A percentile compares a stretch with the other conserved stretches of the same genome.
These are phyloP conservation scores for Drosophila burlai DNA, from an alignment of 1,140 invertebrate genomes.

Conservation along the genomic window DNA sequence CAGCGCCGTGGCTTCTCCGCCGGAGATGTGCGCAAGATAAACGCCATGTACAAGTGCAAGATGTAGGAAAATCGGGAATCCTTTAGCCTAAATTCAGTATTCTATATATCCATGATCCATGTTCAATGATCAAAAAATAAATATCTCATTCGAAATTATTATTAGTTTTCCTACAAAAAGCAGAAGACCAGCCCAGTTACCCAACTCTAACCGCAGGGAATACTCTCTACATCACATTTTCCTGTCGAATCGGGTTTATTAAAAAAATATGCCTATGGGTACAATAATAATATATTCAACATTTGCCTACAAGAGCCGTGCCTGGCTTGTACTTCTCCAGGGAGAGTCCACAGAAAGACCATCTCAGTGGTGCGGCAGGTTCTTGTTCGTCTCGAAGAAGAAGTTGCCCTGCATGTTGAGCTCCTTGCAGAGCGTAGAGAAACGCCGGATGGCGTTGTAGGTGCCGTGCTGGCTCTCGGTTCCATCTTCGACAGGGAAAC, in stretches of 20 bases:
- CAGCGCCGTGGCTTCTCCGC: conserved; percentile 90
- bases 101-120: not conserved
- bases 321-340: conserved; percentile 32
- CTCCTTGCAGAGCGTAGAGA: conserved; percentile 84
- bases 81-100: not conserved
- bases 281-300: conserved; percentile 31
- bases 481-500: conserved; percentile 64
- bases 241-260: conserved; percentile 37
- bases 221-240: not conserved
- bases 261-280: conserved; percentile 52
- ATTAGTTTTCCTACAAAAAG: no score
- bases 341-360: not conserved
- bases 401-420: conserved; percentile 77
- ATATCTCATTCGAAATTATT: not conserved
- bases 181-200: no score
- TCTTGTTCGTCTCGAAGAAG: conserved; percentile 82
- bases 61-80: not conserved
- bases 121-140: not conserved
- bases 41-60: conserved; percentile 90
- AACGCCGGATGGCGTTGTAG: conserved; percentile 75
- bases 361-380: conserved; percentile 69
- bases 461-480: conserved; percentile 47
- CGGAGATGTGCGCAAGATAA: conserved; percentile 90
- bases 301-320: conserved; percentile 34
- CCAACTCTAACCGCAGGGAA: no score